Evolutionary conservation across 2,113 vertebrate genomes (phyloP).

Genomic region (Pachyramphus minor): DNA sequence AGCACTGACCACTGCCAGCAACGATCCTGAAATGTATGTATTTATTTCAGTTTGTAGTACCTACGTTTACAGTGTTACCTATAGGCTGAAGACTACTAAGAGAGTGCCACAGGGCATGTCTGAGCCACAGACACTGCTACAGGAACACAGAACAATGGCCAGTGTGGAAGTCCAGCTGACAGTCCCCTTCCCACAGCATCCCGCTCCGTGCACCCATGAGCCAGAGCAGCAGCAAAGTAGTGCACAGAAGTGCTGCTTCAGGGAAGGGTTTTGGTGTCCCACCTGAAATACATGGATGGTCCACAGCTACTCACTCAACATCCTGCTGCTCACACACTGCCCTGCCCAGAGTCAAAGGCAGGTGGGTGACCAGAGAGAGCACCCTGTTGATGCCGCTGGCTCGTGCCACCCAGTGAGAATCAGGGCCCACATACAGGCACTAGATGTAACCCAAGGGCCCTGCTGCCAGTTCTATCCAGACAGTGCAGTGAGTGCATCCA

Average conservation of each 20-base stretch:
- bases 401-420: accelerated
- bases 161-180: neutral
- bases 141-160: accelerated
- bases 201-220: accelerated
- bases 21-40: accelerated
- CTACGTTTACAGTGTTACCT: neutral
- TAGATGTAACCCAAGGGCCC: neutral
- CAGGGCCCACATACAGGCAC: accelerated
- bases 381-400: neutral
- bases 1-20: neutral
- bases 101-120: neutral
- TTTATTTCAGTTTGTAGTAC: neutral
- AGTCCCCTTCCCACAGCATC: neutral
- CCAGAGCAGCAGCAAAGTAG: accelerated
- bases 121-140: accelerated
- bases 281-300: accelerated
- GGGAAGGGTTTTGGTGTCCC: too few species aligned
- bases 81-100: neutral
- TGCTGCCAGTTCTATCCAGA: accelerated
- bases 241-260: neutral
- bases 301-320: neutral
- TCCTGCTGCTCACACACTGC: neutral
- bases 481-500: neutral
- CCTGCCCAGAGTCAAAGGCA: neutral
- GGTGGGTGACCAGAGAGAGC: neutral